Conservation (phyloP, 2,113 vertebrate species). For the Limnothrissa miodon region DNA sequence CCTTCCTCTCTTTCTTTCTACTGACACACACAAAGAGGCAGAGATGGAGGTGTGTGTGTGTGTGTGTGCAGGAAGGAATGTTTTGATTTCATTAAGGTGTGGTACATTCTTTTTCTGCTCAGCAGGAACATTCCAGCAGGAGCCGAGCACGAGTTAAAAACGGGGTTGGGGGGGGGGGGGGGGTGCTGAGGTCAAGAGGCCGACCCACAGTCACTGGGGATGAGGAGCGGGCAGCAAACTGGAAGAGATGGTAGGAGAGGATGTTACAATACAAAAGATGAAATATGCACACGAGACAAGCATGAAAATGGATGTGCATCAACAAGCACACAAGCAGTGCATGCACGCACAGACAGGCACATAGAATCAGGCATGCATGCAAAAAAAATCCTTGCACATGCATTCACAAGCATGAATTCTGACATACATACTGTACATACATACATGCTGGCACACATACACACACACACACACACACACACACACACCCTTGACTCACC, state of each 20-base stretch:
- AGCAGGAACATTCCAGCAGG: not conserved
- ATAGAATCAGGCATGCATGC: not conserved
- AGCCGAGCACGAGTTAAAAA: not conserved
- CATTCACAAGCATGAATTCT: not conserved
- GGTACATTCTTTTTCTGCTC: not conserved
- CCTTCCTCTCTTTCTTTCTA: not conserved
- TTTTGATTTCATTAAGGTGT: constrained; percentile 11
- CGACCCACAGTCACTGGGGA: not conserved
- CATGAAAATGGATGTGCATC: not conserved
- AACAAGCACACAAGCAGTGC: not conserved
- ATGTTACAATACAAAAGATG: constrained; percentile 37
- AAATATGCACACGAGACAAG: not conserved
- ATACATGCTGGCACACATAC: constrained; percentile 19
- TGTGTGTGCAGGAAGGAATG: not conserved
- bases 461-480: constrained; percentile 18
- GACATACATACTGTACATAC: constrained; percentile 13
- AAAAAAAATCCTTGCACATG: not conserved
- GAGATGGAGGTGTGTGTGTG: not conserved
- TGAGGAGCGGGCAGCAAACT: not conserved
- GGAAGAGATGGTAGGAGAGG: not conserved
- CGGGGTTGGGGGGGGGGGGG: not conserved
- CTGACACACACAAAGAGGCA: not conserved
- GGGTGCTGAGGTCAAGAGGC: not conserved
- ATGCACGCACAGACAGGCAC: not conserved
- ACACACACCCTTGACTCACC: not conserved